Conservation (phyloP, 2,113 vertebrate genomes). For the Malurus melanocephalus region DNA sequence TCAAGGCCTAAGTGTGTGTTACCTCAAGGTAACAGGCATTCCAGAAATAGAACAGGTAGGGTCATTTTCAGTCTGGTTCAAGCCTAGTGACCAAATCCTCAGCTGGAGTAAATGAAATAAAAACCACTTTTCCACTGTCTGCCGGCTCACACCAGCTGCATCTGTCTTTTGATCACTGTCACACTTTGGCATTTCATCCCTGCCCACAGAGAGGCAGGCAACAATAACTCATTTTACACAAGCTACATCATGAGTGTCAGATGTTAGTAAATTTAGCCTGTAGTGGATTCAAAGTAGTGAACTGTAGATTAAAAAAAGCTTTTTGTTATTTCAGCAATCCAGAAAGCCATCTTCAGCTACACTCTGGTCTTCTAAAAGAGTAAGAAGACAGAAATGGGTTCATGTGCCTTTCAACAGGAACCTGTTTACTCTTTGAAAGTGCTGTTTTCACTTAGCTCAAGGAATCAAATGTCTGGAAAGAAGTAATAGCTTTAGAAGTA, state of each 20-base stretch:
- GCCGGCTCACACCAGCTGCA: background rate
- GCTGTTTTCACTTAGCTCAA: background rate
- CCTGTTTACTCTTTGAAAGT: background rate
- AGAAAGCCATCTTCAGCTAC: background rate
- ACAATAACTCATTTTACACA: background rate
- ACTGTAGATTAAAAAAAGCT: background rate
- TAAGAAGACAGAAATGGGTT: background rate
- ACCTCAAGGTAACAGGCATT: background rate
- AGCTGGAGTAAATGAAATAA: background rate
- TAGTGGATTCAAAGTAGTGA: background rate
- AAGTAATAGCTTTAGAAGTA: background rate
- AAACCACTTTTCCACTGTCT: background rate
- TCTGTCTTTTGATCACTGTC: background rate
- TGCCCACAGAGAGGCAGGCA: background rate
- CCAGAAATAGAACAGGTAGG: background rate
- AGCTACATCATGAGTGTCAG: background rate
- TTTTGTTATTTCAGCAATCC: background rate
- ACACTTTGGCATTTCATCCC: background rate
- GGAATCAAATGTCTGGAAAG: background rate
- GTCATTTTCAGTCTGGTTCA: background rate
- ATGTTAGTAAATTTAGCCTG: background rate
- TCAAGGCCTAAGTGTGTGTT: background rate
- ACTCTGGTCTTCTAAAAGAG: background rate
- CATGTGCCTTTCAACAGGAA: background rate
- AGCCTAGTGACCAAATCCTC: background rate